A percentile compares a stretch with the other conserved stretches of the same genome.
Conservation (phyloP, 2,888 invertebrate species). For the Napeogenes inachia region DNA sequence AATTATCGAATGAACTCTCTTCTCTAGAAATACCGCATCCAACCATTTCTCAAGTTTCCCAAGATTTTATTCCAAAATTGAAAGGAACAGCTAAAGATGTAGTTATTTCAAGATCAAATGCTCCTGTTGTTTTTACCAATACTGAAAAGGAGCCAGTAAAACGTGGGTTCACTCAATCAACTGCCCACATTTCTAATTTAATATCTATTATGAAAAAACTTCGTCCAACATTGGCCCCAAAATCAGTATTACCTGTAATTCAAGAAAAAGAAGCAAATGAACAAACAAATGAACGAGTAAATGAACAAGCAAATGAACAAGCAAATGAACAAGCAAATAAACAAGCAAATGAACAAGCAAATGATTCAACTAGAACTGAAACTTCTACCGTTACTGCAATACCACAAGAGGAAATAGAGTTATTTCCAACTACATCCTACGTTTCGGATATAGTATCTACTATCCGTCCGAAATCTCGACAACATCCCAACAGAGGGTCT, state of each 20-base stretch:
- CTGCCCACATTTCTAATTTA: conserved; percentile 17
- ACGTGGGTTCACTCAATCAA: conserved; percentile 16
- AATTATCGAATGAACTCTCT: conserved; percentile 15
- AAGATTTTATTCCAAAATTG: background rate
- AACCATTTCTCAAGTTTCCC: background rate
- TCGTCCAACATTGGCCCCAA: background rate
- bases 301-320: too few relatives aligned
- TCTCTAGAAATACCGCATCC: conserved; percentile 6
- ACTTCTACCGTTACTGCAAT: background rate
- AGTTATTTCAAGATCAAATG: too few relatives aligned
- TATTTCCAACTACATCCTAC: conserved; percentile 12
- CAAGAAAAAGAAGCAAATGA: background rate
- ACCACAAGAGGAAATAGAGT: background rate
- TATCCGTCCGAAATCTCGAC: conserved; percentile 11
- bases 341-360: background rate
- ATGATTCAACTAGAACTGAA: background rate
- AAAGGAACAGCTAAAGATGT: background rate
- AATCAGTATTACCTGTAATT: background rate
- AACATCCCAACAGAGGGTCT: conserved; percentile 35
- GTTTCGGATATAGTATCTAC: conserved; percentile 16
- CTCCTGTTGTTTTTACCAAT: conserved; percentile 3
- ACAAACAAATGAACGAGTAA: too few relatives aligned
- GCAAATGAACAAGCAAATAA: too few relatives aligned
- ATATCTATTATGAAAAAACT: conserved; percentile 9
- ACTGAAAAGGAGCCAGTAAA: conserved; percentile 7